These are phyloP conservation scores for Stictocephala bisonia DNA, from an alignment of 2,888 invertebrate species.

Conservation along the genomic window DNA sequence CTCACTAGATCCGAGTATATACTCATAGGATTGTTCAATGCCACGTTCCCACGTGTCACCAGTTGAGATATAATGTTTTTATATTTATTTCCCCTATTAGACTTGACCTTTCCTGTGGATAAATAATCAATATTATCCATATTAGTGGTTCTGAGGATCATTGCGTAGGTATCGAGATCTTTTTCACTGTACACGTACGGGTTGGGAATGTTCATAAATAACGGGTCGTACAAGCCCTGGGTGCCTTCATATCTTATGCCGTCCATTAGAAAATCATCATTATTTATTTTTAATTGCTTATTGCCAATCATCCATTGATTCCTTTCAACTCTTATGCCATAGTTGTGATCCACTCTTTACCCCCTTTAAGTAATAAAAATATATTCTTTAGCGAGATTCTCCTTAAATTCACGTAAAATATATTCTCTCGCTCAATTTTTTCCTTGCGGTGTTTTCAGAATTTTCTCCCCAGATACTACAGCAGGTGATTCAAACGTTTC, in stretches of 20 bases:
- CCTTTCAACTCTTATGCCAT: background rate
- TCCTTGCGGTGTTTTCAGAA: constrained; percentile 2
- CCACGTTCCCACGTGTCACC: no score
- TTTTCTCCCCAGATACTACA: background rate
- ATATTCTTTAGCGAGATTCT: background rate
- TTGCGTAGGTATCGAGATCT: background rate
- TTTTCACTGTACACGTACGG: background rate
- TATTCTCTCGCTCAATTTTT: background rate
- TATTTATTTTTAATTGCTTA: background rate
- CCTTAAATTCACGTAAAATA: background rate
- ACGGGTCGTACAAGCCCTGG: constrained; percentile 18
- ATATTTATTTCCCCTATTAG: constrained; percentile 26
- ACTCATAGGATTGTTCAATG: no score
- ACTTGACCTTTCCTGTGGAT: background rate
- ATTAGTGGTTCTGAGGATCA: constrained; percentile 3
- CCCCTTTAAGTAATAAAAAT: background rate
- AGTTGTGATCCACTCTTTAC: background rate
- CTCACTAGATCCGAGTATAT: no score
- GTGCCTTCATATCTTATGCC: constrained; percentile 3
- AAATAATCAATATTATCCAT: background rate
- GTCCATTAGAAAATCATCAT: background rate
- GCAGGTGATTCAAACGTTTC: background rate
- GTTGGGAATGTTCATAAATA: constrained; percentile 18
- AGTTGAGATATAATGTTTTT: background rate
- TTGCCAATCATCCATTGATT: constrained; percentile 30